Conservation (phyloP, 2,113 vertebrate species). For the Catagonus wagneri region DNA sequence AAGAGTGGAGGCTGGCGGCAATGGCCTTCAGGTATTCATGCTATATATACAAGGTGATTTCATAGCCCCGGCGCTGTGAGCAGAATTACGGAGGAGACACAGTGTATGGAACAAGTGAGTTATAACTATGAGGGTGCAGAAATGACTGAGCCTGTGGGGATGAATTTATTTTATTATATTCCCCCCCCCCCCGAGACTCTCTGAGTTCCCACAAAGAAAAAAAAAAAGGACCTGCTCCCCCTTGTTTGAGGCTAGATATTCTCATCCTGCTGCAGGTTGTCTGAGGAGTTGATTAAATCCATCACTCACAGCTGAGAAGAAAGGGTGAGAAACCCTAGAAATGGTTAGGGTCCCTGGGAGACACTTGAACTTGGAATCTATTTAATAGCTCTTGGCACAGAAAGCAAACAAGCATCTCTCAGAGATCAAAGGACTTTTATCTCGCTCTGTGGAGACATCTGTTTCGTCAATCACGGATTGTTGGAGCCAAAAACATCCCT, state of each 20-base stretch:
- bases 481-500: slow-evolving; percentile 79
- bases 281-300: slow-evolving; percentile 78
- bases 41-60: accelerated
- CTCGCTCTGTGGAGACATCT: slow-evolving; percentile 67
- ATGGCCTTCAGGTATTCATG: accelerated
- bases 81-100: background rate
- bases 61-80: accelerated
- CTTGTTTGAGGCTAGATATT: background rate
- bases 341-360: slow-evolving; percentile 77
- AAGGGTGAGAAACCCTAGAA: slow-evolving; percentile 80
- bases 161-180: slow-evolving; percentile 9
- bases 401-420: slow-evolving; percentile 76
- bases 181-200: background rate
- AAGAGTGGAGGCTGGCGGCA: background rate
- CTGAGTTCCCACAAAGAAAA: background rate
- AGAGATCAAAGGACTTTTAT: slow-evolving; percentile 84
- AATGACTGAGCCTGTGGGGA: background rate
- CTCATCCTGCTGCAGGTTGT: slow-evolving; percentile 43
- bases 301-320: slow-evolving; percentile 82
- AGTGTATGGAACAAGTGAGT: accelerated
- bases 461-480: slow-evolving; percentile 77
- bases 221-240: background rate
- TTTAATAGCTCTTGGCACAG: slow-evolving; percentile 83
- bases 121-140: background rate
- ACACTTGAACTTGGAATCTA: slow-evolving; percentile 83